Percentiles rank a stretch among this genome's conserved stretches.
phyloP scores from a whole-genome alignment of 2,113 vertebrate genomes.

The Mesocricetus auratus region DNA sequence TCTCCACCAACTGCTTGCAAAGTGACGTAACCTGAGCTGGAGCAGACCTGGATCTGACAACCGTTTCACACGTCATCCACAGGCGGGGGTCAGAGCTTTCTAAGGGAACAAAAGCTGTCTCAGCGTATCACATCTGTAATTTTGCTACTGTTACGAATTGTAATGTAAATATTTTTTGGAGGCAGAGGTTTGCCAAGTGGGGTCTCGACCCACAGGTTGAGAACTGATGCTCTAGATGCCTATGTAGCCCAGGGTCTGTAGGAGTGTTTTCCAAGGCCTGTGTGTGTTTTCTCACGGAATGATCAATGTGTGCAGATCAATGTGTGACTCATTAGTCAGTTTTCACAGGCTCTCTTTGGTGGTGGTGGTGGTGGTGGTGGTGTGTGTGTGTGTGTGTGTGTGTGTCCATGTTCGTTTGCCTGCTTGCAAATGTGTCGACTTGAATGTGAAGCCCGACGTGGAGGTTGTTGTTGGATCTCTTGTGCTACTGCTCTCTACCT shows the following conservation, averaged over 20 bases:
- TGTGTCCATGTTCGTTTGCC: background rate
- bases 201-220: no score
- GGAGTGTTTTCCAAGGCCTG: accelerated
- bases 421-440: background rate
- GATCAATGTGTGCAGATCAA: accelerated
- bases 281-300: accelerated
- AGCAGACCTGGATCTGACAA: background rate
- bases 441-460: background rate
- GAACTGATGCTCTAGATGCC: no score
- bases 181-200: no score
- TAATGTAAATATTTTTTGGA: no score
- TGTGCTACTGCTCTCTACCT: background rate
- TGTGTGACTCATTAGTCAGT: accelerated
- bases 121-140: background rate
- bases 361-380: background rate
- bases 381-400: background rate
- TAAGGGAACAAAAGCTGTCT: background rate
- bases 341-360: background rate
- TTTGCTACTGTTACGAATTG: no score
- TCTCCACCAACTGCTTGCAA: no score
- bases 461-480: no score
- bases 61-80: background rate
- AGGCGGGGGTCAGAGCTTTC: background rate
- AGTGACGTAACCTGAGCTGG: accelerated
- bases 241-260: background rate